Conservation (phyloP, 2,113 vertebrate genomes). For the Triplophysa dalaica region DNA sequence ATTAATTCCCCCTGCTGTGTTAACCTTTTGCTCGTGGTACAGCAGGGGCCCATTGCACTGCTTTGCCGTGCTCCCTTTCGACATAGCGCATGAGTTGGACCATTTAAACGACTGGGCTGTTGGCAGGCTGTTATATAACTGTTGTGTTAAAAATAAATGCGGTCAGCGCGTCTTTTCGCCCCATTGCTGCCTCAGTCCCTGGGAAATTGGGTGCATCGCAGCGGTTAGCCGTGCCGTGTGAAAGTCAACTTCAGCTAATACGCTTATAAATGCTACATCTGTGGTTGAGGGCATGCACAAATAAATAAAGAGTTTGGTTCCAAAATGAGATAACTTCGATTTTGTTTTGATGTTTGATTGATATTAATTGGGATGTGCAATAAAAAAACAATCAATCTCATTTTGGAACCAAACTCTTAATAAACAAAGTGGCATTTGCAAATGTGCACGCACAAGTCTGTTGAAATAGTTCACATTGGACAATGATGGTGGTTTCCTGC, state of each 20-base stretch:
- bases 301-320: not conserved
- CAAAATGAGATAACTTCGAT: no score
- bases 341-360: no score
- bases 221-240: constrained; percentile 51
- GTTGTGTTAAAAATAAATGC: constrained; percentile 62
- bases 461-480: constrained; percentile 36
- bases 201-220: constrained; percentile 43
- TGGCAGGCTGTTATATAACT: constrained; percentile 59
- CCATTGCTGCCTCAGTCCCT: not conserved
- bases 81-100: constrained; percentile 59
- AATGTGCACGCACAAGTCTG: no score
- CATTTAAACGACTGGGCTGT: constrained; percentile 60
- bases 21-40: constrained; percentile 71
- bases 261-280: constrained; percentile 41
- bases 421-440: no score
- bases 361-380: no score
- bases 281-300: not conserved
- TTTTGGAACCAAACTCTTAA: no score
- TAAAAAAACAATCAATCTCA: no score
- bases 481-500: not conserved
- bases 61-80: constrained; percentile 64
- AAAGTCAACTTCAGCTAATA: constrained; percentile 65
- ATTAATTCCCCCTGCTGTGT: constrained; percentile 74
- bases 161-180: constrained; percentile 56
- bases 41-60: constrained; percentile 55